Base-by-base conservation (phyloP, 2,113 vertebrate genomes). In the Sigmodon hispidus region DNA sequence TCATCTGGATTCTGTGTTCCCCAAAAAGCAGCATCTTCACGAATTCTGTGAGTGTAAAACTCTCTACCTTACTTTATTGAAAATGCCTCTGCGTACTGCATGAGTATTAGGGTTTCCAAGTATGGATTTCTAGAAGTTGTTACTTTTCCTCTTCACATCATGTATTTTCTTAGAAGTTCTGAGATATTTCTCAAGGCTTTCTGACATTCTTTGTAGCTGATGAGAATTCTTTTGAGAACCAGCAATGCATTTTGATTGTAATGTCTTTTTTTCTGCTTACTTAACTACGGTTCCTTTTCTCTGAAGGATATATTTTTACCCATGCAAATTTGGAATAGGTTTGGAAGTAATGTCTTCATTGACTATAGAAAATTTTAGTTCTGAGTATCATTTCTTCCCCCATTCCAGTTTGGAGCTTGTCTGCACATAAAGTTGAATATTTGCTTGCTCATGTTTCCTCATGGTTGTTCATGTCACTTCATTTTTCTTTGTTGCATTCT, bases 141-240 rank as follows among this genome's bases (percentile, higher is more conserved):
- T 92, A 83, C 76, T 86, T 81, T 59, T 17, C 7, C 59, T 96
- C 15, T 81, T 95, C 34, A 77, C 70, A 50, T 43, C 84, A 92
- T 29, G 43, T 63, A 85, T 63, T 92, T 95, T 92, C 81, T 45
- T 90, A 55, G 57, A 45, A 29, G 2, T 81, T 85, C 48, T 88
- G 22, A 59, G 63, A 92, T 61, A 31, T 61, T 96, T 92, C 69
- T 92, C 36, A 72, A 59, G 69, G 76, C 59, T 92, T 88, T 65
- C 69, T 95, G 59, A 50, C 19, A 94, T 87, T 26, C 94, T 87
- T 90, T 96, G 52, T 88, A 89, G 36, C 36, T 89, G 67, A 91
- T 86, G 29, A 92, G 76, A 79, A 13, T 83, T 75, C 80, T 88
- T 8, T 84, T 31, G 16, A 15, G 16, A 15, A 55, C 36, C 34